Percentiles rank a stretch among this genome's conserved stretches.
Conservation (phyloP, 2,113 vertebrate genomes). For the Chloropsis hardwickii region DNA sequence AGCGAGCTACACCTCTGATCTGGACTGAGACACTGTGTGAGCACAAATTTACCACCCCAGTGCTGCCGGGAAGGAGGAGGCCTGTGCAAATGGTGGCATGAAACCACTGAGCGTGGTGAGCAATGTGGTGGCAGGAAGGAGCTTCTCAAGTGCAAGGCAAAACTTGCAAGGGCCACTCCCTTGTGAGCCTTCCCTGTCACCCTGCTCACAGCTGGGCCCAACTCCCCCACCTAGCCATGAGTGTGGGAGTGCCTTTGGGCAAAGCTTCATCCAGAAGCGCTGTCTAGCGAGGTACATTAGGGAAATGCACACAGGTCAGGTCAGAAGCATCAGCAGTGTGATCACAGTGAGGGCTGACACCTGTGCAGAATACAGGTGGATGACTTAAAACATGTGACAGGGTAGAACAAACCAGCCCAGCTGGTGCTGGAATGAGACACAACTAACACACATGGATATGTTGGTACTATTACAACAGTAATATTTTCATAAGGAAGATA, state of each 20-base stretch:
- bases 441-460: not conserved
- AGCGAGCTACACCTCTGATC: not conserved
- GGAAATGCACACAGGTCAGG: not conserved
- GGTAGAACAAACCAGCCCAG: not conserved
- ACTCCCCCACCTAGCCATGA: not conserved
- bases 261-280: not conserved
- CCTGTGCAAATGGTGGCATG: not conserved
- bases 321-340: not conserved
- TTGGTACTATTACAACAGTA: slow-evolving; percentile 26
- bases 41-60: not conserved
- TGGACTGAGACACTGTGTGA: not conserved
- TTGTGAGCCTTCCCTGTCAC: not conserved
- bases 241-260: not conserved
- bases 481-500: slow-evolving; percentile 43
- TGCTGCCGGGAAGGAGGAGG: not conserved
- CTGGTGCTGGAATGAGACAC: not conserved
- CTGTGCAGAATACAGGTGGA: not conserved
- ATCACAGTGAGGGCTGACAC: not conserved
- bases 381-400: not conserved
- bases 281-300: not conserved
- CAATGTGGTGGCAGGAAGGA: not conserved
- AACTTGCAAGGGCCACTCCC: not conserved
- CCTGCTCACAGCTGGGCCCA: not conserved
- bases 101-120: not conserved
- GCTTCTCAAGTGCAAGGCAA: not conserved